Conservation (phyloP, 2,113 vertebrate species). For the Microcebus jonahi region DNA sequence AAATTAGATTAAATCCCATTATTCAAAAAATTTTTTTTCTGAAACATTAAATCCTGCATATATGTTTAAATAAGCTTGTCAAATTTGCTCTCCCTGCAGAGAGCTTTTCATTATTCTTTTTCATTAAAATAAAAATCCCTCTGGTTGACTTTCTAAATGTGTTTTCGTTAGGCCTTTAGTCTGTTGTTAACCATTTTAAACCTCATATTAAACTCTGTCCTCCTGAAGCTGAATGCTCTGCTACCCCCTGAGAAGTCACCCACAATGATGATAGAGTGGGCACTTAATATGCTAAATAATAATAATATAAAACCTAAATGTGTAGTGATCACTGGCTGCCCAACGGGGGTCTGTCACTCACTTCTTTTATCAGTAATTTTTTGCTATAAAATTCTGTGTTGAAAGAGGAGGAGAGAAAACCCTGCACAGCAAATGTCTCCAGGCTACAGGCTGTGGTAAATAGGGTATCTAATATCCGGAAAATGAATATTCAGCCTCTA, state of each 20-base stretch:
- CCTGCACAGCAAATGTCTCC: conserved; percentile 17
- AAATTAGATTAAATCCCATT: conserved; percentile 69
- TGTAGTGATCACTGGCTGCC: conserved; percentile 24
- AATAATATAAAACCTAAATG: conserved; percentile 67
- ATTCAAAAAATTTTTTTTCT: conserved; percentile 14
- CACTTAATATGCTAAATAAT: conserved; percentile 71
- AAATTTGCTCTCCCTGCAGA: conserved; percentile 66
- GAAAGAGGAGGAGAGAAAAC: conserved; percentile 19
- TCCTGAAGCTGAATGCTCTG: conserved; percentile 42
- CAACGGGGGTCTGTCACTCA: conserved; percentile 62
- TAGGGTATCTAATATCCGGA: conserved; percentile 75
- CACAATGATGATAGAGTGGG: conserved; percentile 52
- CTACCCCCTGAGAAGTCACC: conserved; percentile 52
- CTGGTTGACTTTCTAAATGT: conserved; percentile 73
- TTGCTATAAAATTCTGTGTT: conserved; percentile 51
- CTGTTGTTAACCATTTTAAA: conserved; percentile 70
- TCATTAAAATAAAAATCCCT: conserved; percentile 77
- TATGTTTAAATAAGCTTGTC: conserved; percentile 76
- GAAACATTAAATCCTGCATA: conserved; percentile 57
- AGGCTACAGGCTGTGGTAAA: conserved; percentile 75
- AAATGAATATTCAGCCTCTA: conserved; percentile 73
- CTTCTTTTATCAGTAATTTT: conserved; percentile 66
- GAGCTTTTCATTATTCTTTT: conserved; percentile 75
- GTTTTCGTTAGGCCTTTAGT: conserved; percentile 51
- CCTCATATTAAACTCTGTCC: conserved; percentile 65